phyloP scores from a whole-genome alignment of 2,888 invertebrate species.

The Melipona beecheii region DNA sequence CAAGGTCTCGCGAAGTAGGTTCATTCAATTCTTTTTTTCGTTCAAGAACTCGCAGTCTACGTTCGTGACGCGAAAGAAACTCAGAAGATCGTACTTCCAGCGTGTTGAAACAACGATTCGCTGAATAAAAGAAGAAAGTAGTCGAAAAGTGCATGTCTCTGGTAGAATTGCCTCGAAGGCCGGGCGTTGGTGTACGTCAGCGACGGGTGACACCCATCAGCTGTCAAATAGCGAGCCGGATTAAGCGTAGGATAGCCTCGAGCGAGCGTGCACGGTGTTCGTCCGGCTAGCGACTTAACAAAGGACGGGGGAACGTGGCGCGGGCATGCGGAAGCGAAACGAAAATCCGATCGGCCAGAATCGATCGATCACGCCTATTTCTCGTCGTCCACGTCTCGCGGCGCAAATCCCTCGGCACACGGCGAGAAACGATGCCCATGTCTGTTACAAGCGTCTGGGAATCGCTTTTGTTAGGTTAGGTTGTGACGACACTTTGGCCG shows the following conservation, averaged over 20 bases:
- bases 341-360: conserved; percentile 45
- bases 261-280: conserved; percentile 6
- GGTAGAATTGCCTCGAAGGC: not conserved
- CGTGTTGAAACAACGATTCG: not conserved
- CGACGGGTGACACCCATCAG: conserved; percentile 71
- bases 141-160: not conserved
- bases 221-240: conserved; percentile 74
- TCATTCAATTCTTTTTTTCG: not conserved
- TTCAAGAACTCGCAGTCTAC: not conserved
- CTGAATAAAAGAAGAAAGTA: not conserved
- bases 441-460: conserved; percentile 22
- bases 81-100: not conserved
- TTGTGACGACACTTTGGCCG: conserved; percentile 36
- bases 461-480: conserved; percentile 52
- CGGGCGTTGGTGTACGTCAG: not conserved
- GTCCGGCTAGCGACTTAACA: conserved; percentile 31
- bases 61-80: not conserved
- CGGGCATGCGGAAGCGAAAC: conserved; percentile 46
- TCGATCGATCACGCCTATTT: conserved; percentile 58
- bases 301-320: conserved; percentile 21
- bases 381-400: conserved; percentile 13
- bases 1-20: not conserved
- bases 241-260: conserved; percentile 29
- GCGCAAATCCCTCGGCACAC: not conserved
- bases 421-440: conserved; percentile 22